Percentiles rank a stretch among this genome's conserved stretches.
phyloP scores from a whole-genome alignment of 2,113 vertebrate species.

The Columba janthina region DNA sequence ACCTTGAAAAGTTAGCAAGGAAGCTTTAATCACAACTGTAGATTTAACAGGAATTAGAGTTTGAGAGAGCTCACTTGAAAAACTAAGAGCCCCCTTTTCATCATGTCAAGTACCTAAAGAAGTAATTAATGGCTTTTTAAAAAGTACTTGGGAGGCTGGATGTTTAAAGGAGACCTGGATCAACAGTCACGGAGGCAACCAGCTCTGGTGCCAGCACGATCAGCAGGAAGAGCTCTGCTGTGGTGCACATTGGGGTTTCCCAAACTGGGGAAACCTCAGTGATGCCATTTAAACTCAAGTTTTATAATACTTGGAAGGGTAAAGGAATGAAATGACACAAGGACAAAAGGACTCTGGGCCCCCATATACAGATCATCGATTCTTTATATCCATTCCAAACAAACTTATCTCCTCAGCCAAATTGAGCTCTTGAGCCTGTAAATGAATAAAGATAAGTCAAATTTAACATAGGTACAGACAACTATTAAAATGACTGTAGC shows the following conservation, averaged over 20 bases:
- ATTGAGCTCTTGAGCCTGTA: not conserved
- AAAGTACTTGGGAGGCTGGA: not conserved
- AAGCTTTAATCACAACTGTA: not conserved
- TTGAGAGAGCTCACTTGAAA: not conserved
- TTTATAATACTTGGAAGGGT: not conserved
- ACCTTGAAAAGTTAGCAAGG: not conserved
- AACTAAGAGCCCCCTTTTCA: not conserved
- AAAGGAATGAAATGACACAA: not conserved
- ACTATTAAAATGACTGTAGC: not conserved
- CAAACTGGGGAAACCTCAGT: no score
- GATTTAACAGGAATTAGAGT: not conserved
- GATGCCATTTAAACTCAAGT: not conserved
- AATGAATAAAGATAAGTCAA: not conserved
- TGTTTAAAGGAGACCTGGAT: not conserved
- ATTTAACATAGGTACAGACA: not conserved
- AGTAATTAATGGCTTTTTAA: not conserved
- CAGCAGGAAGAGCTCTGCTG: no score
- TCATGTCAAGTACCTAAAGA: not conserved
- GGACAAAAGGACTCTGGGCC: not conserved
- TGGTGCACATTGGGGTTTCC: no score
- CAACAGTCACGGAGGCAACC: not conserved
- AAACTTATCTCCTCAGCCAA: not conserved
- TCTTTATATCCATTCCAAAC: not conserved
- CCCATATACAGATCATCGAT: not conserved
- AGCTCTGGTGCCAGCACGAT: no score